phyloP scores from a whole-genome alignment of 2,888 invertebrate genomes.

The Cephus rjabovi region DNA sequence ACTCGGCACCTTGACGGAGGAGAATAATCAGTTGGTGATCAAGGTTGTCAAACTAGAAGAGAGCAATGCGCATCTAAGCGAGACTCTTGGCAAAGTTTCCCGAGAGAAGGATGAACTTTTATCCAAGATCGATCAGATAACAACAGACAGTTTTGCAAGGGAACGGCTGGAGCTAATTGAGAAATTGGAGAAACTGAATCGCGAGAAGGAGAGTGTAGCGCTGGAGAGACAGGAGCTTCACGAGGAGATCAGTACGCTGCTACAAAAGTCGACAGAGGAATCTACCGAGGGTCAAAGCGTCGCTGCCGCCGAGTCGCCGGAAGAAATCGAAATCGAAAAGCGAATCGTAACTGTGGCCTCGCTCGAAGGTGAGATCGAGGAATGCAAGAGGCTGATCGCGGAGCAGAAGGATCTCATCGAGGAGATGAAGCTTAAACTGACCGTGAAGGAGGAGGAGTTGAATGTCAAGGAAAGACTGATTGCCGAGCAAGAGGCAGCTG shows the following conservation, averaged over 20 bases:
- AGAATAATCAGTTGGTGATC: constrained; percentile 30
- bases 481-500: constrained; percentile 30
- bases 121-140: constrained; percentile 73
- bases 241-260: constrained; percentile 64
- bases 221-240: constrained; percentile 65
- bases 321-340: constrained; percentile 27
- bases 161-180: constrained; percentile 79
- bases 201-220: constrained; percentile 72
- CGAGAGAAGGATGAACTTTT: constrained; percentile 76
- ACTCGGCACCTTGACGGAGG: constrained; percentile 29
- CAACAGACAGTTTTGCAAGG: constrained; percentile 68
- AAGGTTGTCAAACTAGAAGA: constrained; percentile 35
- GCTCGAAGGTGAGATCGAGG: constrained; percentile 58
- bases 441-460: constrained; percentile 60
- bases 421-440: constrained; percentile 71
- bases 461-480: constrained; percentile 64
- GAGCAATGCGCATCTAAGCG: constrained; percentile 65
- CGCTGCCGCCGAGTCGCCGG: constrained; percentile 9
- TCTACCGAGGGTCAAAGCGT: constrained; percentile 26
- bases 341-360: constrained; percentile 24
- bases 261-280: constrained; percentile 65
- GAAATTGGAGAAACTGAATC: constrained; percentile 74
- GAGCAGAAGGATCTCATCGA: constrained; percentile 71
- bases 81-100: constrained; percentile 71
- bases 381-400: constrained; percentile 71